These are phyloP conservation scores for Ictalurus punctatus DNA, from an alignment of 2,113 vertebrate species.

Conservation along the genomic window DNA sequence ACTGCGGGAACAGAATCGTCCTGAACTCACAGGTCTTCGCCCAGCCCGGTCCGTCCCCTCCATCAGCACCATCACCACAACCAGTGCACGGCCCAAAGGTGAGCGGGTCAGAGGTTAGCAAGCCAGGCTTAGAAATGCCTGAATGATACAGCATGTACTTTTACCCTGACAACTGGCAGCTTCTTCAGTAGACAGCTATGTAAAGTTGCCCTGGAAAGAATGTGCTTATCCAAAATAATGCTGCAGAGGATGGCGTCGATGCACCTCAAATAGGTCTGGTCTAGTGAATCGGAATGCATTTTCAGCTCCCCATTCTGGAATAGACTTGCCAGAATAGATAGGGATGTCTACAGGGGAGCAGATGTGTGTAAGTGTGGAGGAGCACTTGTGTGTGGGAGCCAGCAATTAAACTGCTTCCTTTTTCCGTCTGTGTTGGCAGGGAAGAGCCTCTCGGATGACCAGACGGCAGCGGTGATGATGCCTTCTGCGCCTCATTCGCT, in stretches of 20 bases:
- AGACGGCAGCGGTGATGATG: slow-evolving; percentile 54
- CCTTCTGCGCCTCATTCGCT: slow-evolving; percentile 54
- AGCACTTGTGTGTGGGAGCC: slow-evolving; percentile 20
- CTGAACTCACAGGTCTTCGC: slow-evolving; percentile 77
- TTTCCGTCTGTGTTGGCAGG: slow-evolving; percentile 65
- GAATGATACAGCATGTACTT: slow-evolving; percentile 6
- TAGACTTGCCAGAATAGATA: slow-evolving; percentile 69
- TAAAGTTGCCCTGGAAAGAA: slow-evolving; percentile 64
- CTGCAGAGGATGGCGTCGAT: slow-evolving; percentile 42
- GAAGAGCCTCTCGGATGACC: slow-evolving; percentile 76
- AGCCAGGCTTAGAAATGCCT: slow-evolving; percentile 2
- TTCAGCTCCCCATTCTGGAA: slow-evolving; percentile 66
- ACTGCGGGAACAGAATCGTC: slow-evolving; percentile 78
- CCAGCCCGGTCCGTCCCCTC: slow-evolving; percentile 89
- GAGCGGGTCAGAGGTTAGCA: slow-evolving; percentile 40
- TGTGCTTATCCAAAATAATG: slow-evolving; percentile 63
- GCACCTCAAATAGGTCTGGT: slow-evolving; percentile 63
- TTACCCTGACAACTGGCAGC: slow-evolving; percentile 65
- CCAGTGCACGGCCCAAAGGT: slow-evolving; percentile 63
- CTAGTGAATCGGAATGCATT: slow-evolving; percentile 68
- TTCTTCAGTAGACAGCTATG: slow-evolving; percentile 36
- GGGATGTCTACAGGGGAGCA: slow-evolving; percentile 56
- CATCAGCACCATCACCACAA: slow-evolving; percentile 67
- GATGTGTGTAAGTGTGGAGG: slow-evolving; percentile 44
- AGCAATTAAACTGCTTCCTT: slow-evolving; percentile 60